These are phyloP conservation scores for Eidolon helvum DNA, from an alignment of 2,113 vertebrate species.

Conservation along the genomic window DNA sequence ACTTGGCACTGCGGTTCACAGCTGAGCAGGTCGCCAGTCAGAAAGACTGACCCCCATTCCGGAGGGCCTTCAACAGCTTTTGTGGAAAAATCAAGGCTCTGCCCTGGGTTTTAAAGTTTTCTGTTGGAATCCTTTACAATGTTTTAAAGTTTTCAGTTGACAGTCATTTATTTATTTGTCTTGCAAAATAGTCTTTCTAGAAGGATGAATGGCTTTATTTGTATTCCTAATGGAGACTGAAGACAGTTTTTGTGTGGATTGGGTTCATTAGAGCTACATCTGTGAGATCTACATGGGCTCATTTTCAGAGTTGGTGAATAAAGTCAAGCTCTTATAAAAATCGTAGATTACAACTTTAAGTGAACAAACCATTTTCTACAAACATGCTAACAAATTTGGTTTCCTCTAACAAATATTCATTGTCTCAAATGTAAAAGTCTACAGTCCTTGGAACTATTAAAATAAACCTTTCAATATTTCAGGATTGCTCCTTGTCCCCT, in stretches of 20 bases:
- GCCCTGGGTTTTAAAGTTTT: background rate
- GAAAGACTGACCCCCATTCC: background rate
- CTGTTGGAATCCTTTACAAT: background rate
- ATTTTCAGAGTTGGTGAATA: background rate
- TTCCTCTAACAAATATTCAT: slow-evolving; percentile 43
- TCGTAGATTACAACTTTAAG: background rate
- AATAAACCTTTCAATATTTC: slow-evolving; percentile 65
- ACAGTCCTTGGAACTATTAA: slow-evolving; percentile 43
- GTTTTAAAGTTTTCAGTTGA: background rate
- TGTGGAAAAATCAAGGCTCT: background rate
- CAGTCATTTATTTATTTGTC: background rate
- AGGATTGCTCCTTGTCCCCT: slow-evolving; percentile 7
- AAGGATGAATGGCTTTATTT: slow-evolving; percentile 20
- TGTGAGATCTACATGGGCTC: background rate
- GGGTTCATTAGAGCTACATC: background rate
- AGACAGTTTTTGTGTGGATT: background rate
- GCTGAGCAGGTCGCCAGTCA: background rate
- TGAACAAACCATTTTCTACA: slow-evolving; percentile 33
- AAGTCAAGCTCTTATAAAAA: slow-evolving; percentile 32
- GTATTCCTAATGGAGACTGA: background rate
- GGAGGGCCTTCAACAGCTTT: no score
- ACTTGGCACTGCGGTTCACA: accelerated
- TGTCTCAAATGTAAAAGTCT: slow-evolving; percentile 23
- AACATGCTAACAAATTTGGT: slow-evolving; percentile 44
- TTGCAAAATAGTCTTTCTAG: slow-evolving; percentile 5